These are phyloP conservation scores for Ammodytes dubius DNA, from an alignment of 2,113 vertebrate genomes.

Conservation along the genomic window DNA sequence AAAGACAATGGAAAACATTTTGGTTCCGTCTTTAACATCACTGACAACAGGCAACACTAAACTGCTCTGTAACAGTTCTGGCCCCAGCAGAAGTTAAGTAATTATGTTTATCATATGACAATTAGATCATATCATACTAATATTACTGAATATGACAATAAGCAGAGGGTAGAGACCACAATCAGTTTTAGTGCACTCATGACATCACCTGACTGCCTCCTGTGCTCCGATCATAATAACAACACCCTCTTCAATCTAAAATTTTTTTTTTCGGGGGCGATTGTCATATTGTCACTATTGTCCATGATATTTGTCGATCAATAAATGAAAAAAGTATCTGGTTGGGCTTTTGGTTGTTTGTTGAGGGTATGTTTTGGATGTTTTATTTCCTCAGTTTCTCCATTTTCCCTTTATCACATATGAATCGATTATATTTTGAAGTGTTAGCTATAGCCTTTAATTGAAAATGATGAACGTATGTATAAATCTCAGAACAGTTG, in stretches of 20 bases:
- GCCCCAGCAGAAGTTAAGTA: no score
- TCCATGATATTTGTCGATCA: no score
- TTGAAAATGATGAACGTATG: neutral
- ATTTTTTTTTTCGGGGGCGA: no score
- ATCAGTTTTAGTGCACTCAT: no score
- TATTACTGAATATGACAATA: no score
- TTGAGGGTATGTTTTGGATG: no score
- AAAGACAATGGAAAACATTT: neutral
- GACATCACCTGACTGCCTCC: no score
- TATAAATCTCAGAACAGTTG: neutral
- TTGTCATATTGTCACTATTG: no score
- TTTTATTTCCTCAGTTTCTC: neutral
- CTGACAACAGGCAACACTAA: neutral
- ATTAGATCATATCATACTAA: neutral
- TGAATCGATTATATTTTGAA: neutral
- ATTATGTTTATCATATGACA: neutral
- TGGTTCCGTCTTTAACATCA: neutral
- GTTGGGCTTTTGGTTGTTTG: neutral
- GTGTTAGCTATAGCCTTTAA: neutral
- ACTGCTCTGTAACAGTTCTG: neutral
- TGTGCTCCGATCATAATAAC: no score
- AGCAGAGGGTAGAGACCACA: no score
- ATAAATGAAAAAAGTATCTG: neutral
- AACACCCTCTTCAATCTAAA: no score
- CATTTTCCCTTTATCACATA: neutral